Evolutionary conservation across 1,140 invertebrate genomes (phyloP).

Genomic region (Drosophila suzukii): DNA sequence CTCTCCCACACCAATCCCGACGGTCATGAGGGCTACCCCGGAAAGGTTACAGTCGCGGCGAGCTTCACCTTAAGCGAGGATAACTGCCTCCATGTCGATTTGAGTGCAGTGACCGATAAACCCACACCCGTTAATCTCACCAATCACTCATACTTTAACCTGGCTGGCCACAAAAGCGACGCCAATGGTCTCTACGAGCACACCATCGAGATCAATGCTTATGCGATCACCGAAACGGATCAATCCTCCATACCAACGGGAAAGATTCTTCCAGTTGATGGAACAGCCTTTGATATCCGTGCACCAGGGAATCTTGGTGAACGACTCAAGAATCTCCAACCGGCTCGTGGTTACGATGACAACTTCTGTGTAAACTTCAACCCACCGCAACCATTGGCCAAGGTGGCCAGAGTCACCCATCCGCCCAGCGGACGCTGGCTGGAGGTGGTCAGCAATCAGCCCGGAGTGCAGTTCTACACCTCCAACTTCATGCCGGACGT

Average conservation of each 20-base stretch:
- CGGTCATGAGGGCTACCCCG: constrained; percentile 95
- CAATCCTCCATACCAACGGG: constrained; percentile 92
- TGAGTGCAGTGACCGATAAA: constrained; percentile 90
- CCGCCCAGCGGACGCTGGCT: constrained; percentile 89
- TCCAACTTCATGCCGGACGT: constrained; percentile 89
- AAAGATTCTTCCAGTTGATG: constrained; percentile 87
- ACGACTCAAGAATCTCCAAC: constrained; percentile 79
- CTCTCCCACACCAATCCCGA: constrained; percentile 90
- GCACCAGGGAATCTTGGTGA: constrained; percentile 86
- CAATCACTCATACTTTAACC: constrained; percentile 97
- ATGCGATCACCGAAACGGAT: constrained; percentile 91
- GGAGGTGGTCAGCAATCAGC: constrained; percentile 93
- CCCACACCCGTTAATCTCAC: constrained; percentile 95
- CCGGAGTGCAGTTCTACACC: constrained; percentile 96
- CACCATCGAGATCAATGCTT: constrained; percentile 89
- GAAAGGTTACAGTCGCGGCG: constrained; percentile 88
- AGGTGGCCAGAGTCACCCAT: constrained; percentile 86
- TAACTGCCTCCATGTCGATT: constrained; percentile 90
- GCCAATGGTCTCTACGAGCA: constrained; percentile 89
- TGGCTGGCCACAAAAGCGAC: constrained; percentile 90
- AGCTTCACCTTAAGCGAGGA: constrained; percentile 90
- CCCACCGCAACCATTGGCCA: constrained; percentile 43
- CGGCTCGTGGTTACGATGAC: constrained; percentile 90
- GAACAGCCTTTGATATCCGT: constrained; percentile 90
- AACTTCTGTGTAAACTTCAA: constrained; percentile 88